Conservation (phyloP, 53 echinoderm and acorn worm species). For the Mesocentrotus franciscanus region DNA sequence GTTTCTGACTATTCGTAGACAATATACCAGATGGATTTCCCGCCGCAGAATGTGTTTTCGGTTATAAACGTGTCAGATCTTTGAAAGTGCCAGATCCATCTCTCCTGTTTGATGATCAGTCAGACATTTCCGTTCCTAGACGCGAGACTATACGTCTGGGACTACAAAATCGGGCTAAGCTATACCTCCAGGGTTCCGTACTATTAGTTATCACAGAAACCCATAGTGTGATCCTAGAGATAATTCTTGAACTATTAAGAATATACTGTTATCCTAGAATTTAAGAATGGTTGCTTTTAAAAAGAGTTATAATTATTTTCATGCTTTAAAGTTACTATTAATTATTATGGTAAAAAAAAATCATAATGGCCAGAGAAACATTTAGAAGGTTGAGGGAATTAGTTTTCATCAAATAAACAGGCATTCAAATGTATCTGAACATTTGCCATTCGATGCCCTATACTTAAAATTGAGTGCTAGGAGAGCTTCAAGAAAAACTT, state of each 20-base stretch:
- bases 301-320: neutral
- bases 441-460: too few relatives aligned
- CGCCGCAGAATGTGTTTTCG: neutral
- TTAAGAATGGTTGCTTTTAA: neutral
- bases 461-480: too few relatives aligned
- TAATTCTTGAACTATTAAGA: neutral
- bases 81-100: slow-evolving; percentile 32
- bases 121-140: slow-evolving; percentile 50
- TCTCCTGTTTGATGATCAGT: neutral
- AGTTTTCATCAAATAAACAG: too few relatives aligned
- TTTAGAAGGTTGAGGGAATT: too few relatives aligned
- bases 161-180: slow-evolving; percentile 37
- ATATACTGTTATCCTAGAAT: neutral
- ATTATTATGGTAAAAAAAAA: neutral
- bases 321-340: neutral
- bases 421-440: too few relatives aligned
- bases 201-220: neutral
- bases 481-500: neutral
- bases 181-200: neutral
- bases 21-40: slow-evolving; percentile 22
- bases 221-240: neutral
- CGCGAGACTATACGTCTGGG: slow-evolving; percentile 38
- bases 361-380: too few relatives aligned
- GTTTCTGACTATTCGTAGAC: neutral
- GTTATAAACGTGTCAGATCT: slow-evolving; percentile 19